Base-by-base conservation (phyloP, 2,888 invertebrate species). In the Tuta absoluta region DNA sequence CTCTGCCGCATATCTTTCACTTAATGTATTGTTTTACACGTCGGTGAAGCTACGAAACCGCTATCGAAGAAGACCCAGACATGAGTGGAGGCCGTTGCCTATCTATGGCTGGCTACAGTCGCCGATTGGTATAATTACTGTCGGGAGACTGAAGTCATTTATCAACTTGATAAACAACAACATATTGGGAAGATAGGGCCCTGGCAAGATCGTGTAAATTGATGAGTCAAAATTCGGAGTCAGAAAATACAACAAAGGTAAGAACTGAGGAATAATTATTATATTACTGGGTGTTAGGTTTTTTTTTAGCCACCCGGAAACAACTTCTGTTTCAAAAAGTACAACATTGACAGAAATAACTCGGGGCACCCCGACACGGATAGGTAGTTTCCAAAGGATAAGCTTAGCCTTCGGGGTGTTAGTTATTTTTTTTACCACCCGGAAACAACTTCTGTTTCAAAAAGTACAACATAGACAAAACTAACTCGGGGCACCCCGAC, bases 71-170 rank as follows among this genome's bases (percentile, higher is more conserved):
- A n/a, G 53, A 53, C 24, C n/a, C n/a, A 14, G 53, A 24, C 14
- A 53, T 53, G 53, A 2, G 17, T 17, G 23, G 21, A 21, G 53
- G 53, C 10, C 28, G 24, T 24, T 53, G 53, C 21, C n/a, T 53
- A 53, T 53, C 53, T 10, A 53, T 53, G 53, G 21, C 19, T 53
- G 53, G 21, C 19, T 21, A 53, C 53, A 53, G n/a, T 53, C 23
- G 53, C 23, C 23, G 53, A 53, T 10, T 24, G 24, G 53, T 53
- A 53, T 14, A 53, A 53, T 24, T 53, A 53, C n/a, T 53, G 53
- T 14, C 53, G 53, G 53, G 24, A 53, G 53, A 53, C 53, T 21
- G 53, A 24, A 21, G 48, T n/a, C 12, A 49, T 49, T 5, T 49
- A 49, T 19, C 48, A 17, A 10, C 10, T 49, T 19, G 48, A 24